Conservation (phyloP, 2,797 vertebrate species). For the Galaxias olidus region DNA sequence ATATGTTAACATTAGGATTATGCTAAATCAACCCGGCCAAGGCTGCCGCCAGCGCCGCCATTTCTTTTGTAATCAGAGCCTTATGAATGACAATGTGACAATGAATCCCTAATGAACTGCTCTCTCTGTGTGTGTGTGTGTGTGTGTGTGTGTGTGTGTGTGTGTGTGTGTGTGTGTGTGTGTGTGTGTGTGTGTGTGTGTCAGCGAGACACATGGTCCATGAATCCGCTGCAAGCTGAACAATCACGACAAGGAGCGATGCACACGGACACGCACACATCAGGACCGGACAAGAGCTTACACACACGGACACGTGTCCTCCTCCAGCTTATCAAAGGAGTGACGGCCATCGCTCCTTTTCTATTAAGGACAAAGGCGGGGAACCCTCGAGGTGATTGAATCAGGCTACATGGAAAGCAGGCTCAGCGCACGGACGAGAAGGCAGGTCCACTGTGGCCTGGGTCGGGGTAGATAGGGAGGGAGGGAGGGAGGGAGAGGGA, state of each 20-base stretch:
- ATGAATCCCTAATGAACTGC: conserved; percentile 49
- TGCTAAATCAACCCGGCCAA: conserved; percentile 49
- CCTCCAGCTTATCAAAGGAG: not conserved
- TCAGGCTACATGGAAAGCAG: conserved; percentile 8
- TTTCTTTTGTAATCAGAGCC: conserved; percentile 55
- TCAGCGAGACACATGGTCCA: not conserved
- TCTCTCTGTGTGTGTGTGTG: conserved; percentile 11
- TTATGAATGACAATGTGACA: conserved; percentile 55
- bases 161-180: not conserved
- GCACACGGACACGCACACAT: not conserved
- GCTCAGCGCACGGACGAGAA: not conserved
- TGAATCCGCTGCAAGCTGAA: not conserved
- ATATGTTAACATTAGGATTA: conserved; percentile 63
- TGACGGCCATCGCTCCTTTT: not conserved
- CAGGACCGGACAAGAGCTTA: not conserved
- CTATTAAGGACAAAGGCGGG: not conserved
- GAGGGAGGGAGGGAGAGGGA: not conserved
- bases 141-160: conserved; percentile 12
- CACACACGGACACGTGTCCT: not conserved
- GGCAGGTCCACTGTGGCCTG: not conserved
- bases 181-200: not conserved
- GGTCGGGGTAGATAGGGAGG: not conserved
- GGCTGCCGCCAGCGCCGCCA: conserved; percentile 35
- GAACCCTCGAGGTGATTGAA: not conserved
- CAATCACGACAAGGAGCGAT: conserved; percentile 1